Conservation (phyloP, 2,113 vertebrate species). For the Monopterus albus region DNA sequence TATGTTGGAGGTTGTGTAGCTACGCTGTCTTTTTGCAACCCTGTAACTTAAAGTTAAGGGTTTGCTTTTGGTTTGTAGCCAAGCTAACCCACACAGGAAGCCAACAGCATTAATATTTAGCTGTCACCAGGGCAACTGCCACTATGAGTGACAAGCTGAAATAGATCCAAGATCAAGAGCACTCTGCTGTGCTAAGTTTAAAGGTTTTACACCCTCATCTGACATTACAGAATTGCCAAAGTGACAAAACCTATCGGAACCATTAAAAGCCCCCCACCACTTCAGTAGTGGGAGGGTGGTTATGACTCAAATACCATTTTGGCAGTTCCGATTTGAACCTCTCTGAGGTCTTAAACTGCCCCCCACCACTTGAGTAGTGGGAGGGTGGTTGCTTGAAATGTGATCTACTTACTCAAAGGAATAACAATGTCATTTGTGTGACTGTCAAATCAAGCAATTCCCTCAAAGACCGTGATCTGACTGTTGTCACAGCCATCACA, state of each 20-base stretch:
- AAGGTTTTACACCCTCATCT: not conserved
- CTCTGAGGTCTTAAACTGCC: too few relatives aligned
- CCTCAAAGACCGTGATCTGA: too few relatives aligned
- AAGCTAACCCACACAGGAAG: conserved; percentile 84
- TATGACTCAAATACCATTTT: too few relatives aligned
- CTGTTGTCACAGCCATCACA: too few relatives aligned
- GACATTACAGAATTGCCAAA: not conserved
- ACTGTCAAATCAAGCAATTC: too few relatives aligned
- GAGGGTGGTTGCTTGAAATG: too few relatives aligned
- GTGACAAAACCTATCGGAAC: not conserved
- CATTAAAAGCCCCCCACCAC: not conserved
- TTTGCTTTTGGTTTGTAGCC: conserved; percentile 16
- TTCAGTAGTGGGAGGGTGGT: not conserved
- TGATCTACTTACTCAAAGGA: too few relatives aligned
- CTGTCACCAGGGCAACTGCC: conserved; percentile 54
- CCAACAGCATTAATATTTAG: conserved; percentile 73
- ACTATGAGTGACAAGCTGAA: conserved; percentile 34
- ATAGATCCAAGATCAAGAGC: not conserved
- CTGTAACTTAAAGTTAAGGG: not conserved
- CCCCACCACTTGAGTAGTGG: too few relatives aligned
- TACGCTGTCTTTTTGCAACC: conserved; percentile 10
- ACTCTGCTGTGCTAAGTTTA: not conserved
- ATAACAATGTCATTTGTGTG: too few relatives aligned
- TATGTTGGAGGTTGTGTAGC: not conserved
- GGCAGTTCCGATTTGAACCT: too few relatives aligned